phyloP scores from a whole-genome alignment of 2,888 invertebrate species.

The Anoplius nigerrimus region DNA sequence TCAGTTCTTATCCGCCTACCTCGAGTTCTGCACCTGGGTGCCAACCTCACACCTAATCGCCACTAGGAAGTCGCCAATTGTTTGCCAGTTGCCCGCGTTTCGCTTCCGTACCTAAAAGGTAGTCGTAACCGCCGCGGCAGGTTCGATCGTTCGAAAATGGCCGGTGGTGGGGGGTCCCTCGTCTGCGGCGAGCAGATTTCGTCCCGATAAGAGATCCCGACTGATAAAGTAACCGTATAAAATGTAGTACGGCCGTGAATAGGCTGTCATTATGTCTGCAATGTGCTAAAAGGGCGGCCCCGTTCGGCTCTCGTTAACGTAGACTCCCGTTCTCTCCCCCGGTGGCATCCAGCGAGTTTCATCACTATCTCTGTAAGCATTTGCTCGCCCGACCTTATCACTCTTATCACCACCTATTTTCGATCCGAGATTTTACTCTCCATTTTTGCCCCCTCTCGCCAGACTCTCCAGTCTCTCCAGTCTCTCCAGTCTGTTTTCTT shows the following conservation, averaged over 20 bases:
- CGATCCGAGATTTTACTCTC: not conserved
- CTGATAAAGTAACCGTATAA: conserved; percentile 67
- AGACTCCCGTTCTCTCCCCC: conserved; percentile 28
- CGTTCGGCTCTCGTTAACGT: conserved; percentile 22
- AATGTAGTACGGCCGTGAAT: conserved; percentile 52
- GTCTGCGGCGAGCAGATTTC: conserved; percentile 32
- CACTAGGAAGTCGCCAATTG: too few relatives aligned
- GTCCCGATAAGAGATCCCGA: conserved; percentile 53
- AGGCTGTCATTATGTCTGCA: conserved; percentile 42
- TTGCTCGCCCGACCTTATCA: too few relatives aligned
- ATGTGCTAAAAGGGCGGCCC: conserved; percentile 47
- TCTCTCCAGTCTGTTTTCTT: too few relatives aligned
- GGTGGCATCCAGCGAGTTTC: conserved; percentile 49
- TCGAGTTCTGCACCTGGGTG: too few relatives aligned
- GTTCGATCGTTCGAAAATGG: too few relatives aligned
- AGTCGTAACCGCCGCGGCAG: conserved; percentile 11
- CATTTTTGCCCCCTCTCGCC: not conserved
- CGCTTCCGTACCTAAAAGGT: conserved; percentile 18
- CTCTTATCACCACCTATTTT: too few relatives aligned
- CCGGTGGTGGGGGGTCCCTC: conserved; percentile 46
- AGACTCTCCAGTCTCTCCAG: too few relatives aligned
- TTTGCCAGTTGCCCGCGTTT: conserved; percentile 4
- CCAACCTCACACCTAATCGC: too few relatives aligned
- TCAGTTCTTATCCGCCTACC: too few relatives aligned
- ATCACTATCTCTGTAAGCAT: conserved; percentile 60